A percentile compares a stretch with the other conserved stretches of the same genome.
Evolutionary conservation across 2,797 vertebrate species (phyloP).

Genomic region (Coregonus ussuriensis): DNA sequence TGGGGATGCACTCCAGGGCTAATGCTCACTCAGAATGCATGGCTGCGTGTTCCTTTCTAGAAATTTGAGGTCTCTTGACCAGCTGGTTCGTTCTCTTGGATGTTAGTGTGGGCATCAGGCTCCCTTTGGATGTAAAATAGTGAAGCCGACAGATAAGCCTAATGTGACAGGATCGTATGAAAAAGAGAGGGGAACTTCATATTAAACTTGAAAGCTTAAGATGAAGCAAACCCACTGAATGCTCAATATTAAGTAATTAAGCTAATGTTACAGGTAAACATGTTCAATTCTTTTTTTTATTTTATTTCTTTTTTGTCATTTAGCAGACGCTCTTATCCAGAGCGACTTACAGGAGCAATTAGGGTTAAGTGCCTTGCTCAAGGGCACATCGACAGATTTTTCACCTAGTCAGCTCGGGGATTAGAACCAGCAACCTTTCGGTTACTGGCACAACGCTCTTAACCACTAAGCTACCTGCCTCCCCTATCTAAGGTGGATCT

Average conservation of each 20-base stretch:
- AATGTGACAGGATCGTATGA: not conserved
- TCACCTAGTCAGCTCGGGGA: too few relatives aligned
- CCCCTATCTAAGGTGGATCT: not conserved
- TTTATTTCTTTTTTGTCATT: too few relatives aligned
- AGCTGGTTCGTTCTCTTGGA: constrained; percentile 36
- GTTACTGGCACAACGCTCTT: too few relatives aligned
- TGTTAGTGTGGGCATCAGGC: not conserved
- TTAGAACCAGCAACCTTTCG: too few relatives aligned
- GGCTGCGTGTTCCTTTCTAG: not conserved
- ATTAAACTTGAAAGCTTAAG: not conserved
- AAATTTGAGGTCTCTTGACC: constrained; percentile 28
- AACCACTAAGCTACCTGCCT: too few relatives aligned
- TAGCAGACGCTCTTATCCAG: too few relatives aligned
- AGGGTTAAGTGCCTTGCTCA: too few relatives aligned
- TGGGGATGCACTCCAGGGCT: constrained; percentile 33
- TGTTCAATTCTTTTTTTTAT: too few relatives aligned
- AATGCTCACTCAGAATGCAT: constrained; percentile 27
- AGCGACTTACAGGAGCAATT: too few relatives aligned
- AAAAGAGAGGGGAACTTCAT: not conserved
- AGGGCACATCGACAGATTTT: too few relatives aligned
- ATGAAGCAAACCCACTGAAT: not conserved
- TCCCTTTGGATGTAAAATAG: constrained; percentile 1
- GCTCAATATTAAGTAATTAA: too few relatives aligned
- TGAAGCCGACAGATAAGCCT: not conserved
- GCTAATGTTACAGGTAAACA: not conserved